Evolutionary conservation across 2,113 vertebrate genomes (phyloP), one percentile per base, ranked within the genome.

Genomic region (Pao palembangensis): DNA sequence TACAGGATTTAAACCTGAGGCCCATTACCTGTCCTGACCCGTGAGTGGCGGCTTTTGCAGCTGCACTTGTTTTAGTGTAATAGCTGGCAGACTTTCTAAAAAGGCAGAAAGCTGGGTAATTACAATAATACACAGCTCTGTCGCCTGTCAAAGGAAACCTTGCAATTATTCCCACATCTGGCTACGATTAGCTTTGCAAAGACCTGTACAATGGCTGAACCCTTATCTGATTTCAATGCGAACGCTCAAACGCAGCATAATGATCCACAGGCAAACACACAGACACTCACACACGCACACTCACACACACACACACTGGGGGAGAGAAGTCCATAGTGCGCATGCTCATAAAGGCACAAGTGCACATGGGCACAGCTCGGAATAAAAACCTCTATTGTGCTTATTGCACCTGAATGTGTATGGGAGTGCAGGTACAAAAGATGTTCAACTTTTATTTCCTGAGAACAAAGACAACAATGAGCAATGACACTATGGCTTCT

Each of bases 151-250:
- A 67, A 60, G 41, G 74, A 65, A 25, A 19, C 56, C n/a, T n/a
- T 64, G 44, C 69, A 78, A 85, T 85, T 82, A 75, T 77, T 78
- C 80, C 57, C 52, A 80, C 81, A 85, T 76, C 69, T 88, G 85
- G 73, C 62, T 72, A 65, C 68, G 66, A 74, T 87, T 83, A 80
- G 43, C 52, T 67, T 62, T 25, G 67, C 69, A 74, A 76, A 71
- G 66, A 64, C 25, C 16, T 52, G 64, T 23, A 74, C 55, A 81
- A 84, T 69, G 76, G 69, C 54, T 16, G 23, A 31, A 46, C 64
- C 21, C 55, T 53, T 58, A 58, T 55, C 28, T 52, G 20, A 19
- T 51, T 51, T 60, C 46, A 59, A 14, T 7, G 18, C 3, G 8
- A 31, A 5, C 51, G 21, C 34, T 2, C 46, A 43, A 2, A 55